Evolutionary conservation across 2,113 vertebrate genomes (phyloP), one percentile per base, ranked within the genome.

Genomic region (Aramus guarauna): DNA sequence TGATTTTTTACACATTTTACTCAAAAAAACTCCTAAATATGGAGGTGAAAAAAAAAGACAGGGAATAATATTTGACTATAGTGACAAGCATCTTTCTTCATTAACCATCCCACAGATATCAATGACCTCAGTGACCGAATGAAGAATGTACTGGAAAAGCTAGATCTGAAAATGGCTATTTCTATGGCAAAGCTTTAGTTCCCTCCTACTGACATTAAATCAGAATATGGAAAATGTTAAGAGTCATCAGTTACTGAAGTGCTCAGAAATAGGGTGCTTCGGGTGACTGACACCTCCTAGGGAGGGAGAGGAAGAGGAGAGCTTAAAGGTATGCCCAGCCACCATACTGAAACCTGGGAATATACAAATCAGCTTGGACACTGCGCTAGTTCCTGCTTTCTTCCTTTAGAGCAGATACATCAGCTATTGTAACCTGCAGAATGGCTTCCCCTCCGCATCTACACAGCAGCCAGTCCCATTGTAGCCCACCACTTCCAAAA

Each of bases 301-400:
- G 36, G 5, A 34, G 34, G 36, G 5, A 67, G 58, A 73, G n/a
- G 77, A 77, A 77, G 34, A 52, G 23, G 15, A 37, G 21, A 59
- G 6, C 10, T 62, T 39, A 67, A n/a, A 26, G 12, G 34, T 43
- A 47, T n/a, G 26, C 5, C 11, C 19, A 50, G 37, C 4, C 58
- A 43, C 29, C 1, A 0, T 15, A 50, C 0, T 63, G 47, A 37
- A 92, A 79, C 6, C 11, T 45, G 11, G 45, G 66, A 52, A 47
- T 30, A 34, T 26, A 4, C 56, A 52, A 17, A 71, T 45, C n/a
- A 48, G 2, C 24, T 66, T 26, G 34, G 15, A 20, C 34, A 32
- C 18, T 48, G 5, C 22, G 29, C 8, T 34, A 3, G 53, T 36
- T 41, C n/a, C 72, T 68, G 14, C 11, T 56, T 48, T 73, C 39